Conservation (phyloP, 2,888 invertebrate species). For the Spisula subtruncata region DNA sequence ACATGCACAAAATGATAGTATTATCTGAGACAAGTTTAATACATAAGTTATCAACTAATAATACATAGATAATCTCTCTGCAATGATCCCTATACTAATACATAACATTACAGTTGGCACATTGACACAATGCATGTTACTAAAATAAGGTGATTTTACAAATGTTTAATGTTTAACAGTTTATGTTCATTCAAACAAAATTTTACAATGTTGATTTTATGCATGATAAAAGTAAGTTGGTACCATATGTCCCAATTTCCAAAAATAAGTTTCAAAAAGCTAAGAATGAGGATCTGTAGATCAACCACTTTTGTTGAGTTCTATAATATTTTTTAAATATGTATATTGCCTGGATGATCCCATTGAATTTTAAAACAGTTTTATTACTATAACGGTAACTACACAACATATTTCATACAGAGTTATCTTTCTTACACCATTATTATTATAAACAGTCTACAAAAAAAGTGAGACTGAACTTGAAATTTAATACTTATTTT, state of each 20-base stretch:
- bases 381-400: too few species aligned
- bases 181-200: too few species aligned
- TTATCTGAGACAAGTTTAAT: background rate
- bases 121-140: background rate
- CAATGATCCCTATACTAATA: background rate
- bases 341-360: too few species aligned
- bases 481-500: too few species aligned
- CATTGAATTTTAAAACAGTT: too few species aligned
- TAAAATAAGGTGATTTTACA: background rate
- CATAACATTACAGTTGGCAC: background rate
- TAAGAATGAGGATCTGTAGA: background rate
- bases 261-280: background rate
- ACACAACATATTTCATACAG: too few species aligned
- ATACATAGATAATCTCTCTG: background rate
- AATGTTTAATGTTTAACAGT: background rate
- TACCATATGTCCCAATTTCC: background rate
- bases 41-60: background rate
- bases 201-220: background rate
- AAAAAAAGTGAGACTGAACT: too few species aligned
- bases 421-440: too few species aligned
- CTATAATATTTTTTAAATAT: too few species aligned
- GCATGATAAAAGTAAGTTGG: background rate
- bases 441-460: too few species aligned
- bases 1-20: background rate
- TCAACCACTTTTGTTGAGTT: too few species aligned